phyloP scores from a whole-genome alignment of 2,888 invertebrate genomes.

The Clostera curtula region DNA sequence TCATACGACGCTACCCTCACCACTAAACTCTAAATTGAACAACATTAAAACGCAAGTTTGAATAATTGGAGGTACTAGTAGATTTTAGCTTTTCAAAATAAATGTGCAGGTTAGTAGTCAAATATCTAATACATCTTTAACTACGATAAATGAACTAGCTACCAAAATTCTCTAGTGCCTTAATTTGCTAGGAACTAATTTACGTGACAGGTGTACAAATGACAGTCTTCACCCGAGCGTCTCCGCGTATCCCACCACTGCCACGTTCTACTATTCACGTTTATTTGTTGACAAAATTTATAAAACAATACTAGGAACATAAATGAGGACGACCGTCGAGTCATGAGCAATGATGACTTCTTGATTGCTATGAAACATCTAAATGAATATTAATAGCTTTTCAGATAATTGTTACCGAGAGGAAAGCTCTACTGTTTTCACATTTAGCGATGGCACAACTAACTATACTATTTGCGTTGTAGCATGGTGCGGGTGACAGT shows the following conservation, averaged over 20 bases:
- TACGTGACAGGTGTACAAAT: constrained; percentile 23
- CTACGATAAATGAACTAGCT: constrained; percentile 12
- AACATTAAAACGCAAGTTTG: too few species aligned
- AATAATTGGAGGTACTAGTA: constrained; percentile 9
- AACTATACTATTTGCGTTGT: too few species aligned
- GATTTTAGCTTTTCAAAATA: constrained; percentile 8
- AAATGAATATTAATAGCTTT: too few species aligned
- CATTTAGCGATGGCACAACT: too few species aligned
- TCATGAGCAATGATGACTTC: too few species aligned
- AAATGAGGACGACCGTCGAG: background rate
- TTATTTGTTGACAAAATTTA: constrained; percentile 10
- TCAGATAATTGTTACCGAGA: too few species aligned
- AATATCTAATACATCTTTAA: constrained; percentile 15
- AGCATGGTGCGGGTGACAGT: background rate
- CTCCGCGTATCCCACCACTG: constrained; percentile 7
- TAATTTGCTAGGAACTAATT: constrained; percentile 19
- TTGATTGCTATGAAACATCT: background rate
- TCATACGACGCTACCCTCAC: too few species aligned
- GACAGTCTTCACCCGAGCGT: constrained; percentile 9
- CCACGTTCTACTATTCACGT: constrained; percentile 9
- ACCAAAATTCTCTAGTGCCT: constrained; percentile 15
- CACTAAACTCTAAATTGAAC: too few species aligned
- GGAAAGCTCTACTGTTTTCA: too few species aligned
- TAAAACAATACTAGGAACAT: constrained; percentile 3
- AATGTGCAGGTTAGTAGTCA: constrained; percentile 6